Conservation (phyloP, 2,888 invertebrate species). For the Sesia bembeciformis region DNA sequence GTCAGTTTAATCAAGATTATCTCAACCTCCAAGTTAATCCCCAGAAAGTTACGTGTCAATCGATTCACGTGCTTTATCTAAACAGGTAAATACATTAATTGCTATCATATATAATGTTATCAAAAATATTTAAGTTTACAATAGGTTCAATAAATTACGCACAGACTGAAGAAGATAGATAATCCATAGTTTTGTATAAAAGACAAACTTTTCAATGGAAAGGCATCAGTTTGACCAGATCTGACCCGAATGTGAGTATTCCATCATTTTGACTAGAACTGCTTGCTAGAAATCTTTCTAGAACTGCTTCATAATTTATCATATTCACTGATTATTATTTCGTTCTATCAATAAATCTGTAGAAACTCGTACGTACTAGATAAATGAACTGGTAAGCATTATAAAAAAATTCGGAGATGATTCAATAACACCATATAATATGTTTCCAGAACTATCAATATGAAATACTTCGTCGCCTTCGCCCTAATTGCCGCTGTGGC, state of each 20-base stretch:
- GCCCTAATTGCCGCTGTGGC: slow-evolving; percentile 34
- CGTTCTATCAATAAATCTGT: too few relatives aligned
- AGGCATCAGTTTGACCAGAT: slow-evolving; percentile 1
- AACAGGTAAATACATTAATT: not conserved
- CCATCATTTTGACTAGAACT: not conserved
- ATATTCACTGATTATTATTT: too few relatives aligned
- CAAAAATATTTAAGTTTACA: not conserved
- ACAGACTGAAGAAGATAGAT: not conserved
- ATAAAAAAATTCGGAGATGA: too few relatives aligned
- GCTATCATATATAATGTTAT: not conserved
- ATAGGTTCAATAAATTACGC: not conserved
- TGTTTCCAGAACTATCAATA: slow-evolving; percentile 26
- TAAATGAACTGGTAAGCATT: too few relatives aligned
- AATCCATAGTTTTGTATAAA: slow-evolving; percentile 1
- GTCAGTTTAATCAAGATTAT: too few relatives aligned
- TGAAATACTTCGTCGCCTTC: slow-evolving; percentile 46
- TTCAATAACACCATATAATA: not conserved
- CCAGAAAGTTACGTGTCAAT: too few relatives aligned
- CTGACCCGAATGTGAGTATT: not conserved
- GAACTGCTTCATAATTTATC: too few relatives aligned
- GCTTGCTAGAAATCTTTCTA: too few relatives aligned
- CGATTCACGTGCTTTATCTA: not conserved
- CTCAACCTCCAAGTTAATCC: too few relatives aligned
- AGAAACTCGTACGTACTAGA: too few relatives aligned
- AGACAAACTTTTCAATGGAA: not conserved